Conservation (phyloP, 2,113 vertebrate genomes). For the Misgurnus mizolepis region DNA sequence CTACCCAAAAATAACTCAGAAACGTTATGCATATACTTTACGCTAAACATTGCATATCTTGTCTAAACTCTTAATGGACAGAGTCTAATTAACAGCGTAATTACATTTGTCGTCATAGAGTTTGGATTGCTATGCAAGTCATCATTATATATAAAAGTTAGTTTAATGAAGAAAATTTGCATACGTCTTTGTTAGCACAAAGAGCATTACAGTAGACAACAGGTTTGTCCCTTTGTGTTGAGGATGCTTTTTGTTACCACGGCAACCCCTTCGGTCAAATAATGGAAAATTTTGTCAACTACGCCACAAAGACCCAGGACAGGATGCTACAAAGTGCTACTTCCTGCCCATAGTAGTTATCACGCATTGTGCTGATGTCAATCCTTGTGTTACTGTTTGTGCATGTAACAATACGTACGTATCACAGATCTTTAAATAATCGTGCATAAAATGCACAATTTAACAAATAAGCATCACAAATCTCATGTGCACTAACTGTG, state of each 20-base stretch:
- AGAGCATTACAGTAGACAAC: not conserved
- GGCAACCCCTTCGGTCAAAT: constrained; percentile 49
- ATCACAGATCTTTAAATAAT: not conserved
- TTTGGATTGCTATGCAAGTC: too few relatives aligned
- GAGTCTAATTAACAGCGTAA: not conserved
- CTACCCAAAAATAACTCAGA: not conserved
- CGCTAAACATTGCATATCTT: not conserved
- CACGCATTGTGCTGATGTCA: constrained; percentile 26
- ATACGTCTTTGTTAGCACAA: not conserved
- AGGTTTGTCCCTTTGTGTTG: not conserved
- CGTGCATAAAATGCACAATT: not conserved
- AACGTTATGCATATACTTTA: too few relatives aligned
- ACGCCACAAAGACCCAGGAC: constrained; percentile 56
- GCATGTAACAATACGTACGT: not conserved
- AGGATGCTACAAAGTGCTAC: constrained; percentile 59
- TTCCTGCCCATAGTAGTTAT: constrained; percentile 68
- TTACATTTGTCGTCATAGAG: too few relatives aligned
- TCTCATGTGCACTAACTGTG: not conserved
- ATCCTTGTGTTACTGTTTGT: not conserved
- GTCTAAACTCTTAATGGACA: not conserved
- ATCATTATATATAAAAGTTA: not conserved
- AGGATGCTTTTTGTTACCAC: constrained; percentile 24
- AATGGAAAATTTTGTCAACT: constrained; percentile 72
- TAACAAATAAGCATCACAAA: not conserved
- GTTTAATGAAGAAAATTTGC: not conserved